Percentiles rank a stretch among this genome's conserved stretches.
Evolutionary conservation across 2,113 vertebrate species (phyloP).

Genomic region (Verasper variegatus): DNA sequence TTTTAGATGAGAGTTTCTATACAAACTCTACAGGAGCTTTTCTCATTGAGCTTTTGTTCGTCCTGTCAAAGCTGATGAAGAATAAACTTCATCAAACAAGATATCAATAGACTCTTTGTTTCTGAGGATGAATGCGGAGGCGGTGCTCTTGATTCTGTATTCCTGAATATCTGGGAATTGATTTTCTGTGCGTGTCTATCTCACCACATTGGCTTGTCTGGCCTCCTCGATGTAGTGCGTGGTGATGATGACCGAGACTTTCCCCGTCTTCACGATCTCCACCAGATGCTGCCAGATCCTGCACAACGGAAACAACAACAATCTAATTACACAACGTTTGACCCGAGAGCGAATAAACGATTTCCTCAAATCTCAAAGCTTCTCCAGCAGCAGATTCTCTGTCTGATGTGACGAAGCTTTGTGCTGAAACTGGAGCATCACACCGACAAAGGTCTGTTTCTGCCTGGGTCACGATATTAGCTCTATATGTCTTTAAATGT

Average conservation of each 20-base stretch:
- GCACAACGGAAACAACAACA: conserved; percentile 1
- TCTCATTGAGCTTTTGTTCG: conserved; percentile 5
- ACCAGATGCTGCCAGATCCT: conserved; percentile 87
- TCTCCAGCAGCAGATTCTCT: not conserved
- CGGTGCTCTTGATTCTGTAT: not conserved
- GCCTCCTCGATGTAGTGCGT: conserved; percentile 87
- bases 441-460: too few species aligned
- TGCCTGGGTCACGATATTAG: too few species aligned
- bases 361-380: conserved; percentile 7
- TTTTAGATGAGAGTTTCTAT: not conserved
- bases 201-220: conserved; percentile 84
- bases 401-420: too few species aligned
- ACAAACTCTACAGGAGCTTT: not conserved
- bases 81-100: conserved; percentile 7
- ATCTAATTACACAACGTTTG: conserved; percentile 13
- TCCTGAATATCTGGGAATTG: not conserved
- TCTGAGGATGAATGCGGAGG: not conserved
- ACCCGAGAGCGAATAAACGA: conserved; percentile 4
- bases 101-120: conserved; percentile 47
- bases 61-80: conserved; percentile 46
- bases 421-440: conserved; percentile 3
- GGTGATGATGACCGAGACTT: conserved; percentile 85
- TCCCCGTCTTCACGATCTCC: conserved; percentile 83
- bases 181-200: conserved; percentile 1
- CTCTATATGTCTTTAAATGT: too few species aligned